These are phyloP conservation scores for Acrocephalus arundinaceus DNA, from an alignment of 2,113 vertebrate genomes.

Conservation along the genomic window DNA sequence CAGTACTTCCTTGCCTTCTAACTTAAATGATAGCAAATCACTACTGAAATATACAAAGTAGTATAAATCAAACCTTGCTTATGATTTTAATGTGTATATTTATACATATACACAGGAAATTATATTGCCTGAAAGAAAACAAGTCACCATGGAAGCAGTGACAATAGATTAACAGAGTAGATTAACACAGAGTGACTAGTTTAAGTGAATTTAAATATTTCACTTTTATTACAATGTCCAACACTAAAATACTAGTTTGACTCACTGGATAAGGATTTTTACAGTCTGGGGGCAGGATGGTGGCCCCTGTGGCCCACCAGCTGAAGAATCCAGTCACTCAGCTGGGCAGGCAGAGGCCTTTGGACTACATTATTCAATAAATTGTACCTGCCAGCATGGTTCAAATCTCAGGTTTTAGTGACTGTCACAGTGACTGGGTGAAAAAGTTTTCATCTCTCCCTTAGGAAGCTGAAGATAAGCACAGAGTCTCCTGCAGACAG, in stretches of 20 bases:
- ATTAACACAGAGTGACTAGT: neutral
- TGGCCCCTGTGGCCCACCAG: rapidly evolving
- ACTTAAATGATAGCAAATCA: neutral
- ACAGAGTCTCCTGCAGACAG: neutral
- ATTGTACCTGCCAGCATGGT: neutral
- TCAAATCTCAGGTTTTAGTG: neutral
- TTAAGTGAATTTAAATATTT: neutral
- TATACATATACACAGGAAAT: neutral
- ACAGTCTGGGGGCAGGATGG: neutral
- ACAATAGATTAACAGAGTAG: neutral
- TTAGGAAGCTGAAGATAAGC: neutral
- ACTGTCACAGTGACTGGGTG: neutral
- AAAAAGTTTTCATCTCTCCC: neutral
- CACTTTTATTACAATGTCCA: neutral
- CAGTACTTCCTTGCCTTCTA: neutral
- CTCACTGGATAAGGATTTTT: neutral
- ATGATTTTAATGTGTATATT: neutral
- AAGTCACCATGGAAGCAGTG: neutral
- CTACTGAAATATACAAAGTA: neutral
- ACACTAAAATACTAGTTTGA: neutral
- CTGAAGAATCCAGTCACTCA: neutral
- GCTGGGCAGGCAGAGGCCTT: neutral
- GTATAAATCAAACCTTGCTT: neutral
- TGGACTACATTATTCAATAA: neutral
- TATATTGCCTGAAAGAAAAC: neutral